A percentile compares a stretch with the other conserved stretches of the same genome.
These are phyloP conservation scores for Cynaeus angustus DNA, from an alignment of 2,888 invertebrate species.

Conservation along the genomic window DNA sequence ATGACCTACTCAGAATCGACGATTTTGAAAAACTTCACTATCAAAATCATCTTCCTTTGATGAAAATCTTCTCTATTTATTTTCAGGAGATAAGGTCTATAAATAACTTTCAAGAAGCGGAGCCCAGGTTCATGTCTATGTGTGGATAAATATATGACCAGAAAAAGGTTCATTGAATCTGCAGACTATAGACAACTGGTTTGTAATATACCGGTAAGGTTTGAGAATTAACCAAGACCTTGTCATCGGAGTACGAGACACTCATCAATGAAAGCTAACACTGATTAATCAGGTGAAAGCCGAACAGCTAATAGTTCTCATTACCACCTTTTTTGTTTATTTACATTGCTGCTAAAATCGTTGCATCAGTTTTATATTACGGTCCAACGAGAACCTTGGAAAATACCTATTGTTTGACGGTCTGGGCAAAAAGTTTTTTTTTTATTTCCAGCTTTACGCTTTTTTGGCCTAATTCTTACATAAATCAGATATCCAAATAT, in stretches of 20 bases:
- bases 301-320: slow-evolving; percentile 5
- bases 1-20: not conserved
- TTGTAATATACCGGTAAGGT: slow-evolving; percentile 18
- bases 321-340: slow-evolving; percentile 24
- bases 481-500: too few species aligned
- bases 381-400: slow-evolving; percentile 18
- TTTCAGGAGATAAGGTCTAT: slow-evolving; percentile 42
- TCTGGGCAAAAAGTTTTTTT: not conserved
- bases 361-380: slow-evolving; percentile 24
- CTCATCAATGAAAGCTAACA: slow-evolving; percentile 39
- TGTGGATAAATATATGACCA: slow-evolving; percentile 36
- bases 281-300: slow-evolving; percentile 34
- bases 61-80: slow-evolving; percentile 43
- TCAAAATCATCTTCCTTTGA: slow-evolving; percentile 37
- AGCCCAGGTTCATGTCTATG: slow-evolving; percentile 20
- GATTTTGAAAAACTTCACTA: slow-evolving; percentile 1
- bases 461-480: too few species aligned
- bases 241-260: slow-evolving; percentile 23
- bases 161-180: slow-evolving; percentile 45
- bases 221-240: slow-evolving; percentile 46
- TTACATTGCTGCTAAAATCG: not conserved
- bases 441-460: too few species aligned
- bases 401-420: not conserved
- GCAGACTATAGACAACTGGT: slow-evolving; percentile 37
- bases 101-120: slow-evolving; percentile 34